Evolutionary conservation across 2,797 vertebrate genomes (phyloP), one percentile per base, ranked within the genome.

Genomic region (Hephaestus fuliginosus): DNA sequence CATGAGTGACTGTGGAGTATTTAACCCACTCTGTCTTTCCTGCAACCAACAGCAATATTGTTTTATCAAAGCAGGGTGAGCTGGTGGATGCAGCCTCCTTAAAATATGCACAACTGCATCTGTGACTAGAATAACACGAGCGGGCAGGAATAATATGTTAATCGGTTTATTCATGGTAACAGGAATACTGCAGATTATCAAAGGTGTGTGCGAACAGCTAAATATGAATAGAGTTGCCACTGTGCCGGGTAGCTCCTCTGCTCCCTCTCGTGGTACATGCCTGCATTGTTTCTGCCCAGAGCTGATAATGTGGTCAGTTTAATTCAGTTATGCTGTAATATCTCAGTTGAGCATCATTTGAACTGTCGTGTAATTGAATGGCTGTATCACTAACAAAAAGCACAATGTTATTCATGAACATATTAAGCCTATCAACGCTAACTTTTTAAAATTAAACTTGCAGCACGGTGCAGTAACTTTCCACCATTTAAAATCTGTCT

Each of bases 191-290:
- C 80, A 67, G 73, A 74, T 66, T 62, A 82, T 85, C 44, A 86
- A 84, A 82, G 46, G 25, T 55, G 25, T 53, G 83, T 65, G 69
- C 56, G 68, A 75, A 73, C 41, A 70, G 68, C 78, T 75, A 51
- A 81, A 67, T 68, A 70, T 80, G 15, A 68, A 60, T 9, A 66
- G 17, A 65, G 71, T 64, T 43, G 28, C 10, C 17, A 4, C 28
- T 56, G 58, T 41, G 65, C 46, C 64, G 62, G 36, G 72, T 33
- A 48, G 76, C 82, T 80, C 70, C 52, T 82, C 49, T 83, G 81
- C 84, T 83, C 86, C 89, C 83, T 83, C 89, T 86, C 33, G 83
- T 88, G 88, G 89, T 49, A 7, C n/a, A 72, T 30, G 43, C 9
- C 14, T 67, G 80, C 46, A 83, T 22, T 86, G 83, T 76, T 69